Base-by-base conservation (phyloP, 2,113 vertebrate species). In the Eleginops maclovinus region DNA sequence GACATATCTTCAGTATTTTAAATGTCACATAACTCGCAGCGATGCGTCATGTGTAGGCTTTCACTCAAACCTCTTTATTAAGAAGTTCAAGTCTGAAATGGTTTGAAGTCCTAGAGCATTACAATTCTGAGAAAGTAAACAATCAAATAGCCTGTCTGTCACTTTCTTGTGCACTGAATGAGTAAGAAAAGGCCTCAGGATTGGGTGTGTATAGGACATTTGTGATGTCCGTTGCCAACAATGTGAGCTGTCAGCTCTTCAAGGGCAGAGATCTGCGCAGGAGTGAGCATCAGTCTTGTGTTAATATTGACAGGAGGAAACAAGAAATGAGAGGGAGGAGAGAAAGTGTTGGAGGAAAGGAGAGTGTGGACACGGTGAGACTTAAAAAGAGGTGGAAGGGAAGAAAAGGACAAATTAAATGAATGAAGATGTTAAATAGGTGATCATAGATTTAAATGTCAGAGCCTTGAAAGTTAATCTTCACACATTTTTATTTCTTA, bases 241-340 rank as follows among this genome's bases (percentile, higher is more conserved):
- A 70, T 44, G 70, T 56, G 73, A 50, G 24, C 58, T 63, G 79
- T 76, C 80, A 55, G 54, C 60, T 54, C 77, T 89, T 82, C 76
- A 86, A 84, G 83, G 85, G 36, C 88, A 87, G 73, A 82, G 64
- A 72, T 69, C 46, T 53, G 76, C 4, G 15, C 83, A 61, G 59
- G 67, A 86, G 40, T 44, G 53, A 47, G 77, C 55, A 65, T 81
- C 51, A 22, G 75, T 65, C 60, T 63, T 79, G 71, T 72, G 88
- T 83, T 82, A 84, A 85, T 90, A 89, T 84, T 90, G 89, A 91
- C 83, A 87, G 81, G 77, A 63, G 50, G 68, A 81, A 83, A 87
- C 55, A 74, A 74, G 76, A 89, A 86, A 86, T 68, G 58, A 71
- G 73, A 83, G 82, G 60, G 69, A 66, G 24, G 64, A 65, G 59